These are phyloP conservation scores for Scylla paramamosain DNA, from an alignment of 1,140 invertebrate genomes.

Conservation along the genomic window DNA sequence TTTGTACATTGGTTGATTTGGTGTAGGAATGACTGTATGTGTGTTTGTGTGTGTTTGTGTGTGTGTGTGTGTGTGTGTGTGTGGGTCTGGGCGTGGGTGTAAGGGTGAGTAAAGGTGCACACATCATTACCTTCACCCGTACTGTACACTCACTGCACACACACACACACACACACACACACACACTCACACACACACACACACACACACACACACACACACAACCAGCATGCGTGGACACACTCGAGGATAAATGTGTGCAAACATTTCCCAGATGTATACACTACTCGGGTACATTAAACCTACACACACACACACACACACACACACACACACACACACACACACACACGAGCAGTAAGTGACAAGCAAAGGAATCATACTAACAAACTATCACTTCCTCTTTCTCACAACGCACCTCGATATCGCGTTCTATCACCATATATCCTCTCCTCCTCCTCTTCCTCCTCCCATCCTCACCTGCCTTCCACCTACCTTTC, in stretches of 20 bases:
- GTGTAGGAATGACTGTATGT: background rate
- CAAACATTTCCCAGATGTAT: background rate
- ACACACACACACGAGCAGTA: background rate
- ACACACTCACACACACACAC: conserved; percentile 10
- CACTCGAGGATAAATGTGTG: background rate
- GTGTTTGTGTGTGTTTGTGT: background rate
- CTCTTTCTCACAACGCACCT: background rate
- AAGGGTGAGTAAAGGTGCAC: background rate
- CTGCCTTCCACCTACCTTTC: too few species aligned
- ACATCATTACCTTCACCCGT: background rate
- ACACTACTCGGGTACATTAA: background rate
- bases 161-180: conserved; percentile 20
- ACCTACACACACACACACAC: conserved; percentile 11
- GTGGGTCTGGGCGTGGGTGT: background rate
- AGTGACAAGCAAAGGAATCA: background rate
- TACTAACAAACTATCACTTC: background rate
- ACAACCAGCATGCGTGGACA: background rate
- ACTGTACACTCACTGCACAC: background rate
- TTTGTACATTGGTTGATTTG: too few species aligned
- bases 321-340: background rate
- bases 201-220: background rate
- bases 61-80: background rate
- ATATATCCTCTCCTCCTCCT: conserved; percentile 7
- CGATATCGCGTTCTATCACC: background rate
- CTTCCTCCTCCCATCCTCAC: too few species aligned